phyloP scores from a whole-genome alignment of 1,140 invertebrate species.

The Eufriesea mexicana region DNA sequence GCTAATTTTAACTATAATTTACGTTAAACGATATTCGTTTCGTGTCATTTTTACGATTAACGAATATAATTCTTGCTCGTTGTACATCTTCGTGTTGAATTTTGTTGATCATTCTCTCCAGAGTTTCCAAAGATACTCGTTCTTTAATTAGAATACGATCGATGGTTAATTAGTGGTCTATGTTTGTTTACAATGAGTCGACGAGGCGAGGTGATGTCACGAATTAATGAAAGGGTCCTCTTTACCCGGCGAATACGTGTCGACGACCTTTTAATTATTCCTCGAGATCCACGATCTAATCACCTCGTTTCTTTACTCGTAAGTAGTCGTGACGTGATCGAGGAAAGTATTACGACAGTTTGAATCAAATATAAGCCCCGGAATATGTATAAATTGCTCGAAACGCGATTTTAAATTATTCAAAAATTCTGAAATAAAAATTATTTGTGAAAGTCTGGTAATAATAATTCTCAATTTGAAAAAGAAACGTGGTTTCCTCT shows the following conservation, averaged over 20 bases:
- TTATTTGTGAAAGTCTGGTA: too few species aligned
- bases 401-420: not conserved
- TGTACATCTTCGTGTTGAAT: not conserved
- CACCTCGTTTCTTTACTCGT: not conserved
- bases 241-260: constrained; percentile 8
- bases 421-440: not conserved
- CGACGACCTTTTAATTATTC: constrained; percentile 41
- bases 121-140: not conserved
- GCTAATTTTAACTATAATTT: not conserved
- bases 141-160: constrained; percentile 31
- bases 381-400: not conserved
- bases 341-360: not conserved
- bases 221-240: constrained; percentile 32
- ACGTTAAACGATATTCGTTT: not conserved
- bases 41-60: not conserved
- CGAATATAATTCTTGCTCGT: too few species aligned
- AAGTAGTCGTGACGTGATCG: not conserved
- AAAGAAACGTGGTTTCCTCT: not conserved
- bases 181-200: constrained; percentile 3
- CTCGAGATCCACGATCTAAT: not conserved
- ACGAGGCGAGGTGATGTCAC: not conserved
- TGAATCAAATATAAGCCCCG: not conserved
- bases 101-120: not conserved
- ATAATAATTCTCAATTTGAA: not conserved
- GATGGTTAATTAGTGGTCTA: constrained; percentile 31